Evolutionary conservation across 2,113 vertebrate species (phyloP).

Genomic region (Urocynchramus pylzowi): DNA sequence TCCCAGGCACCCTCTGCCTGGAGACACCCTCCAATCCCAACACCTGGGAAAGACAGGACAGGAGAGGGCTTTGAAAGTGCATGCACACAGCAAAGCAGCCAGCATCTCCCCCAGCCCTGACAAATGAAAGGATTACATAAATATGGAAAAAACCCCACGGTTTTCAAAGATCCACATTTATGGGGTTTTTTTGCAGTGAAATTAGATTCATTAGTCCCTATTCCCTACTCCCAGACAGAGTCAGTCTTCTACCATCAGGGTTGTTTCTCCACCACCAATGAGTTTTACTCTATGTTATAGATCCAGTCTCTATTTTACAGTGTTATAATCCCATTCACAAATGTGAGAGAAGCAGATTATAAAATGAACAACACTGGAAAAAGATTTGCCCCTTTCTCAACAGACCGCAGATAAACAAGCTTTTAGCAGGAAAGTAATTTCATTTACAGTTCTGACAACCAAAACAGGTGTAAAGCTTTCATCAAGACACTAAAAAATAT

Average conservation of each 20-base stretch:
- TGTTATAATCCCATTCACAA: background rate
- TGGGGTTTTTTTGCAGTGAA: background rate
- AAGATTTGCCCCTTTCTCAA: background rate
- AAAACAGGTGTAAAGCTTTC: background rate
- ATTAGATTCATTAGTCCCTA: background rate
- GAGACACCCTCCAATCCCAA: background rate
- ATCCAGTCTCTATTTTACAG: background rate
- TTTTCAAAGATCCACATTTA: background rate
- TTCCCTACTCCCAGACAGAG: background rate
- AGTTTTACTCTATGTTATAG: background rate
- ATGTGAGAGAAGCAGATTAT: background rate
- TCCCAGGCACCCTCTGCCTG: background rate
- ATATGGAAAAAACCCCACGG: background rate
- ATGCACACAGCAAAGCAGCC: background rate
- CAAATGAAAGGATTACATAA: background rate
- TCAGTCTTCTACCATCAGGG: background rate
- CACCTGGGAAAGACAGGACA: background rate
- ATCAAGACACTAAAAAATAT: background rate
- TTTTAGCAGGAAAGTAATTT: background rate
- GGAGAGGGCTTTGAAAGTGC: background rate
- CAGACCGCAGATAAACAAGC: background rate
- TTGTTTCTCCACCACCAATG: background rate
- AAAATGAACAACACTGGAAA: background rate
- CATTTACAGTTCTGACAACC: background rate
- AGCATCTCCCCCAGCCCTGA: background rate